These are phyloP conservation scores for Hippocampus zosterae DNA, from an alignment of 2,113 vertebrate species.

Conservation along the genomic window DNA sequence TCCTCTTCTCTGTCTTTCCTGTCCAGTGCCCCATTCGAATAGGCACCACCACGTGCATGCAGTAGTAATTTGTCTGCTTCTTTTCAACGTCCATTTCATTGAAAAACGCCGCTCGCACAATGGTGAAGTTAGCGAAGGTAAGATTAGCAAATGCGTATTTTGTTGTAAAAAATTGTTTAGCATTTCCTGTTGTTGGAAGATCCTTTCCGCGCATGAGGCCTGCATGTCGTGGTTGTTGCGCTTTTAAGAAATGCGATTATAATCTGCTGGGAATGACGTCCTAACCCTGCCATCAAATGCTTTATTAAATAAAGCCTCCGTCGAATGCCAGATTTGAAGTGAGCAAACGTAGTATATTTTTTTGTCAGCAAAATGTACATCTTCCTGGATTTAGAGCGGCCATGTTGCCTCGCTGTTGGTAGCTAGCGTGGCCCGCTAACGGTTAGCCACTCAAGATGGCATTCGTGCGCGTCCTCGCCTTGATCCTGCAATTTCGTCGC, in stretches of 20 bases:
- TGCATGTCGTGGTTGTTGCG: constrained; percentile 21
- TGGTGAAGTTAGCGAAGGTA: constrained; percentile 79
- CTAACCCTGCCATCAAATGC: neutral
- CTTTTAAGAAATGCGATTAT: neutral
- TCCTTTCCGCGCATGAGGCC: constrained; percentile 40
- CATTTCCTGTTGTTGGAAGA: neutral
- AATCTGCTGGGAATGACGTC: fast-evolving
- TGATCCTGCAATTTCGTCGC: neutral
- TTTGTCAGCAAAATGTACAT: neutral
- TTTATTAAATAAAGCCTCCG: neutral
- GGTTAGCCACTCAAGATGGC: constrained; percentile 46
- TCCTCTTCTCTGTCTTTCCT: constrained; percentile 65
- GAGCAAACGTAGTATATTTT: neutral
- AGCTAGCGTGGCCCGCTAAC: constrained; percentile 37
- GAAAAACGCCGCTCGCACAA: constrained; percentile 56
- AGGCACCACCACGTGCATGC: constrained; percentile 63
- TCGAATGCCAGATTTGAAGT: too few species aligned
- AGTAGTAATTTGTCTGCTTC: constrained; percentile 9
- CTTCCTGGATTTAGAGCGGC: constrained; percentile 27
- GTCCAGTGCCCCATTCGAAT: constrained; percentile 45
- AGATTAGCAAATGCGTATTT: constrained; percentile 3
- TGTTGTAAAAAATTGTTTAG: neutral
- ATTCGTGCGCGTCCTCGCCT: constrained; percentile 36
- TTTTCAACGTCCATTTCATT: constrained; percentile 24
- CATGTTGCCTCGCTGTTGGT: constrained; percentile 49